These are phyloP conservation scores for Intellagama lesueurii DNA, from an alignment of 2,797 vertebrate species.

Conservation along the genomic window DNA sequence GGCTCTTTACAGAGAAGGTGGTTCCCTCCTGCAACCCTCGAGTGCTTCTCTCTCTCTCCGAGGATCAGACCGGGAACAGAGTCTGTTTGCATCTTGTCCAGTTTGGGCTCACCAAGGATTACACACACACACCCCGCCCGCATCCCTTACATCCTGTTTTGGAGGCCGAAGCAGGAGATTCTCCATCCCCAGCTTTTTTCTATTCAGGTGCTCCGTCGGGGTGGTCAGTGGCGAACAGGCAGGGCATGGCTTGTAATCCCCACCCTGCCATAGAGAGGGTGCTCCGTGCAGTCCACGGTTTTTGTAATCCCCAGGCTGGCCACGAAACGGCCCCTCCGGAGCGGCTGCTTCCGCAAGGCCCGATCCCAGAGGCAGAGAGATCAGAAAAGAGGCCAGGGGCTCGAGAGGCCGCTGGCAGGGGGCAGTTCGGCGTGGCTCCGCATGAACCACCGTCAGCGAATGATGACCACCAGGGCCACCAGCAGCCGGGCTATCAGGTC, in stretches of 20 bases:
- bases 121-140: not conserved
- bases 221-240: conserved; percentile 69
- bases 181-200: not conserved
- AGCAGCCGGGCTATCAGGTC: conserved; percentile 80
- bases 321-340: conserved; percentile 61
- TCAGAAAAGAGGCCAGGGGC: conserved; percentile 76
- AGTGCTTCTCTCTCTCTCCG: conserved; percentile 31
- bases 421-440: conserved; percentile 74
- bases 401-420: conserved; percentile 79
- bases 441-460: conserved; percentile 85
- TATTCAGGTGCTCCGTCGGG: conserved; percentile 64
- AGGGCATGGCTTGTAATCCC: conserved; percentile 64
- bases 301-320: conserved; percentile 64
- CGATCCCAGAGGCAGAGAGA: conserved; percentile 69
- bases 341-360: conserved; percentile 73
- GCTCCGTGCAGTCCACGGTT: conserved; percentile 67
- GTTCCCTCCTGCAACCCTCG: conserved; percentile 59
- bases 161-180: conserved; percentile 37
- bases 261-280: conserved; percentile 48
- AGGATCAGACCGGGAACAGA: conserved; percentile 49
- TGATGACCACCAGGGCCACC: conserved; percentile 84
- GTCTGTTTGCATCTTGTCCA: conserved; percentile 47
- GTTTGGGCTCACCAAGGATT: conserved; percentile 42
- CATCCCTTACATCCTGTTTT: conserved; percentile 46
- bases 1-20: conserved; percentile 64